Base-by-base conservation (phyloP, 2,113 vertebrate species). In the Micronisus gabar region DNA sequence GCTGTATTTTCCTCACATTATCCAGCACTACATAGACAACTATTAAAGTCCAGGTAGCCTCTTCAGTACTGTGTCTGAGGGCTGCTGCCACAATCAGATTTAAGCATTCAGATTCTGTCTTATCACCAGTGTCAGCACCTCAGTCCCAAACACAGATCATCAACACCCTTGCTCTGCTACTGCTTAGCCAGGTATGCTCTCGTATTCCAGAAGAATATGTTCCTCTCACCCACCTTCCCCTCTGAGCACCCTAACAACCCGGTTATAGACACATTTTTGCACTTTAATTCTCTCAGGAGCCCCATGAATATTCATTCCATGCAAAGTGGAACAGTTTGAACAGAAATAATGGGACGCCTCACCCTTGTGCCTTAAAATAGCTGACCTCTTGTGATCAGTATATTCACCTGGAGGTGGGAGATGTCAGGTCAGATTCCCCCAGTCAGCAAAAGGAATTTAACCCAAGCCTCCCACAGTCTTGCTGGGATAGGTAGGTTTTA, bases 291-390 rank as follows among this genome's bases (percentile, higher is more conserved):
- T 86, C 83, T 91, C 43, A 81, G 59, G 81, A 87, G 34, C 43
- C 43, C 3, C 5, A 96, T 96, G 90, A 96, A 95, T 97, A 96
- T 96, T 93, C 89, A 93, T 95, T 93, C 61, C 48, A 85, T 94
- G 76, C 52, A 65, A 94, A 96, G 81, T 93, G 65, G 87, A 95
- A 58, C 66, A 78, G 36, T 85, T 89, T 72, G 52, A 93, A 85
- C 65, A 93, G 70, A 91, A 96, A 91, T 90, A 95, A 93, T 79
- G n/a, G 78, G 73, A 81, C 10, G 2, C 43, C 66, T 96, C 93
- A 91, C 56, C 65, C 58, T 89, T 87, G 65, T 81, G 76, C 56
- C 65, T 93, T 94, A 93, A 95, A 95, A 93, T 95, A 97, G 40
- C 43, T 0, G 7, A 89, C 73, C 65, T 93, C 88, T 93, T 34